These are phyloP conservation scores for Aphodius granarius DNA, from an alignment of 2,888 invertebrate genomes.

Conservation along the genomic window DNA sequence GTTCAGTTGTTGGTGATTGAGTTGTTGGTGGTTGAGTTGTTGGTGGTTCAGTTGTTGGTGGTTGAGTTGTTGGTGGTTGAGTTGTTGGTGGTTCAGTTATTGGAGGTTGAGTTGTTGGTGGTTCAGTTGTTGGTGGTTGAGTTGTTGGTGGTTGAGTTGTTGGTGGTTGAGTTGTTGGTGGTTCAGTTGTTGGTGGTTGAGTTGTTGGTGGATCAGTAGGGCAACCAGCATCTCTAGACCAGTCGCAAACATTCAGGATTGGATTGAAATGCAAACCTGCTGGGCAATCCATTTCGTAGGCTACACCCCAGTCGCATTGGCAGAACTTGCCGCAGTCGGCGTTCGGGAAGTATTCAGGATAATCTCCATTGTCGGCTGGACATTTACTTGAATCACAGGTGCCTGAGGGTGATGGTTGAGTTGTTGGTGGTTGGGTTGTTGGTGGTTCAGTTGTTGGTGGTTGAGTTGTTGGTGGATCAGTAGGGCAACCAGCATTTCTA, in stretches of 20 bases:
- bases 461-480: not conserved
- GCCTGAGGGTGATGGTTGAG: not conserved
- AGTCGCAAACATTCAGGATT: not conserved
- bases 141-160: not conserved
- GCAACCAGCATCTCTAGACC: slow-evolving; percentile 9
- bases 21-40: not conserved
- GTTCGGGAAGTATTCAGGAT: slow-evolving; percentile 3
- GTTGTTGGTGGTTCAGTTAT: too few relatives aligned
- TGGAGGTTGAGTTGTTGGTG: not conserved
- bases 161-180: not conserved
- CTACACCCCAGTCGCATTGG: slow-evolving; percentile 10
- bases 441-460: not conserved
- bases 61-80: not conserved
- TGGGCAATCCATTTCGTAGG: slow-evolving; percentile 13
- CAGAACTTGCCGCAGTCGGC: slow-evolving; percentile 16
- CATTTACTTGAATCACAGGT: not conserved
- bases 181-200: not conserved
- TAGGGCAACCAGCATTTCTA: slow-evolving; percentile 20
- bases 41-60: not conserved
- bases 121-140: not conserved
- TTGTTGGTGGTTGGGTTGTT: not conserved
- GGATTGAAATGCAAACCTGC: slow-evolving; percentile 15
- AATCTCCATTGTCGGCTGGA: not conserved
- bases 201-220: not conserved
- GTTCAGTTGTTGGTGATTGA: not conserved